Evolutionary conservation across 2,888 invertebrate genomes (phyloP).

Genomic region (Alloscopus bannaensis): DNA sequence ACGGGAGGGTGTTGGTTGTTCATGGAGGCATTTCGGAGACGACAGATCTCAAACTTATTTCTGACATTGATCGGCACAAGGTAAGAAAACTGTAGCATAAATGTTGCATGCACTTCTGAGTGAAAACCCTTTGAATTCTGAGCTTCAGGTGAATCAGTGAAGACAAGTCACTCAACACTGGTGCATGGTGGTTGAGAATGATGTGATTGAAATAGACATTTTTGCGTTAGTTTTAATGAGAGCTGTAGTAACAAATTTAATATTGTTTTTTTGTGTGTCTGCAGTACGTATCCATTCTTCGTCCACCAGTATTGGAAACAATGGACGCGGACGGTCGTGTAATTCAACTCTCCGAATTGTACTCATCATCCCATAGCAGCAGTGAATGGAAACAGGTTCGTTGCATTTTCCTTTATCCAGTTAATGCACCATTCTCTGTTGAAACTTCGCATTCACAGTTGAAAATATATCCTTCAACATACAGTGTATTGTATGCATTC

Average conservation of each 20-base stretch:
- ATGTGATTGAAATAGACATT: too few relatives aligned
- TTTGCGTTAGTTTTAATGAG: too few relatives aligned
- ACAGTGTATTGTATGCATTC: background rate
- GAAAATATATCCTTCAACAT: background rate
- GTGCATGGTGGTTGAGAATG: too few relatives aligned
- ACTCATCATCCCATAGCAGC: slow-evolving; percentile 79
- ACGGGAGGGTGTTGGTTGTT: slow-evolving; percentile 91
- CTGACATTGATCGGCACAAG: slow-evolving; percentile 89
- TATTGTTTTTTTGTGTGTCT: too few relatives aligned
- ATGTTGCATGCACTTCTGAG: too few relatives aligned
- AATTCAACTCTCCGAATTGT: slow-evolving; percentile 71
- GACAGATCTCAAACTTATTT: slow-evolving; percentile 88
- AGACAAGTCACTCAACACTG: too few relatives aligned
- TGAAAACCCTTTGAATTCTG: too few relatives aligned
- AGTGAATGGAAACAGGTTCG: slow-evolving; percentile 93
- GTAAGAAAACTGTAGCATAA: too few relatives aligned
- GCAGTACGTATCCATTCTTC: slow-evolving; percentile 90
- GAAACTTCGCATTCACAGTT: background rate
- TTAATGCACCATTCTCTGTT: background rate
- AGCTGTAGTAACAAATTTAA: background rate
- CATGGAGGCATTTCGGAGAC: slow-evolving; percentile 95
- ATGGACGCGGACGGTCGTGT: slow-evolving; percentile 77
- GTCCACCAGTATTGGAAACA: slow-evolving; percentile 86
- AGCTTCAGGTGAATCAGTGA: too few relatives aligned
- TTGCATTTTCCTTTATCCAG: background rate